Evolutionary conservation across 2,888 invertebrate species (phyloP).

Genomic region (Glyphotaelius pellucidus): DNA sequence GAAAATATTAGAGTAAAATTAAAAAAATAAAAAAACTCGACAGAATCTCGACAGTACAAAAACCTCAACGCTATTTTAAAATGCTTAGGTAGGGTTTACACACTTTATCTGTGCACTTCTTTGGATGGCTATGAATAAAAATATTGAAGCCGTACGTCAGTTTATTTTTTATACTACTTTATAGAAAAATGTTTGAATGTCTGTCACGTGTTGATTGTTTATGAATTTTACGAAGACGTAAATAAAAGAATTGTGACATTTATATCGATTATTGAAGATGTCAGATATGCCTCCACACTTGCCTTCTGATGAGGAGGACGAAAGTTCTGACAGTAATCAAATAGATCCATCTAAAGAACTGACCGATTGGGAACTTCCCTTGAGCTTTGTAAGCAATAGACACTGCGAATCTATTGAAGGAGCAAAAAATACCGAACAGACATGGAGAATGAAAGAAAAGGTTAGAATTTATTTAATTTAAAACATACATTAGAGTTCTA

Average conservation of each 20-base stretch:
- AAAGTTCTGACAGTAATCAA: conserved; percentile 69
- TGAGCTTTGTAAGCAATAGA: conserved; percentile 85
- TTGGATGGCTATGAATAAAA: conserved; percentile 49
- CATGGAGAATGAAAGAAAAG: conserved; percentile 96
- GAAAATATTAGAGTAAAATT: not conserved
- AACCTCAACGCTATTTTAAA: not conserved
- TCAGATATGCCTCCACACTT: conserved; percentile 78
- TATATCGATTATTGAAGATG: conserved; percentile 69
- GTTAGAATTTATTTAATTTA: conserved; percentile 72
- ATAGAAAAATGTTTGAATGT: conserved; percentile 60
- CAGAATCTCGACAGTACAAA: not conserved
- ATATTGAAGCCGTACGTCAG: conserved; percentile 47
- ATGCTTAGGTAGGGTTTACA: not conserved
- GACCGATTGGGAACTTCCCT: conserved; percentile 83
- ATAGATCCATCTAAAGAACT: conserved; percentile 67
- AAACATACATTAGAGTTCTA: not conserved
- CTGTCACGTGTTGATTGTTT: conserved; percentile 64
- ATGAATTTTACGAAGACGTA: conserved; percentile 61
- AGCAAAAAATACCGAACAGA: conserved; percentile 83
- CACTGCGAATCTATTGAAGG: conserved; percentile 75
- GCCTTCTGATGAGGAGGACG: conserved; percentile 74
- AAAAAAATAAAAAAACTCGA: not conserved
- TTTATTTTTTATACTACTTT: conserved; percentile 58
- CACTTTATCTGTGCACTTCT: conserved; percentile 5
- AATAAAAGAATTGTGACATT: conserved; percentile 60